Conservation (phyloP, 1,140 invertebrate genomes). For the Armadillidium nasatum region DNA sequence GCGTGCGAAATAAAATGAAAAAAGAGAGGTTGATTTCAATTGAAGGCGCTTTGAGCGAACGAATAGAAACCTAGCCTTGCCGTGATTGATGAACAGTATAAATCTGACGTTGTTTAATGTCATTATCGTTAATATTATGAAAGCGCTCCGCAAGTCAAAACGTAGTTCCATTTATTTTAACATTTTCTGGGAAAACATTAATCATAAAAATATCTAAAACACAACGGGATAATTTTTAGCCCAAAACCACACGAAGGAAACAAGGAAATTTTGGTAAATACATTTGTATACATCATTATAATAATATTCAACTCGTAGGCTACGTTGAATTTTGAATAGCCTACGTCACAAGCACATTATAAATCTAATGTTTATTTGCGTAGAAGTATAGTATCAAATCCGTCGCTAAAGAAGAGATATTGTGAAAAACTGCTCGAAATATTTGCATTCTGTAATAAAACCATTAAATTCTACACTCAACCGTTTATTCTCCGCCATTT, state of each 20-base stretch:
- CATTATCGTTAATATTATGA: constrained; percentile 43
- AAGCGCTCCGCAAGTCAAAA: constrained; percentile 32
- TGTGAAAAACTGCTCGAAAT: constrained; percentile 1
- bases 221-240: constrained; percentile 1
- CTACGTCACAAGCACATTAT: neutral
- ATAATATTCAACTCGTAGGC: neutral
- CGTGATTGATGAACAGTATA: constrained; percentile 42
- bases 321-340: neutral
- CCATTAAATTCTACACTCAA: constrained; percentile 8
- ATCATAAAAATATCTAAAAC: constrained; percentile 4
- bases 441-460: constrained; percentile 6
- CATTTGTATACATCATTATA: neutral
- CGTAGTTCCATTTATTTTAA: constrained; percentile 34
- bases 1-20: constrained; percentile 25
- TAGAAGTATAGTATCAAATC: neutral
- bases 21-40: constrained; percentile 3
- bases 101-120: constrained; percentile 44
- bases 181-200: constrained; percentile 1
- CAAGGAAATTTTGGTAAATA: neutral
- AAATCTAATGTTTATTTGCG: constrained; percentile 1
- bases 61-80: constrained; percentile 34
- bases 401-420: neutral
- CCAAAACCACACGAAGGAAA: neutral
- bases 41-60: constrained; percentile 28
- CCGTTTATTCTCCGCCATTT: neutral